phyloP scores from a whole-genome alignment of 2,797 vertebrate species.

The Streptopelia turtur region DNA sequence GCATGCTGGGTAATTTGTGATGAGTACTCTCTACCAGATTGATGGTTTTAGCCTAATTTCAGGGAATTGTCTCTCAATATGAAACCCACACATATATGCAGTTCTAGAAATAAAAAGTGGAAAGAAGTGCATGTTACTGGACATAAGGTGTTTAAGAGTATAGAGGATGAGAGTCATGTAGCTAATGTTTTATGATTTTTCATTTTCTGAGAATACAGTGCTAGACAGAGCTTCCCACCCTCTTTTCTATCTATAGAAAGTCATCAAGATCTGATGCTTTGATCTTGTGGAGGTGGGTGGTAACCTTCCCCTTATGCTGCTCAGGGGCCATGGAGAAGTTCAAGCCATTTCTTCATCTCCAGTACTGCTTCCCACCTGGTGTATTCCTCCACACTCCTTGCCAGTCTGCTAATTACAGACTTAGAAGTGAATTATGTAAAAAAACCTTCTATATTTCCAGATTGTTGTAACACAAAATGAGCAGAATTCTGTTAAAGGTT shows the following conservation, averaged over 20 bases:
- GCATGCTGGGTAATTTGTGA: neutral
- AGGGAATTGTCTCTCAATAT: neutral
- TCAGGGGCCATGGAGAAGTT: neutral
- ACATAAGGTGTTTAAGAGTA: neutral
- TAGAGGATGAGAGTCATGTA: neutral
- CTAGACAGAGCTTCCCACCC: neutral
- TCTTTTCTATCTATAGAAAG: neutral
- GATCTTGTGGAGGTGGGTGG: neutral
- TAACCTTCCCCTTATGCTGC: neutral
- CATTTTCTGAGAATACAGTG: neutral
- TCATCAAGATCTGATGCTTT: neutral
- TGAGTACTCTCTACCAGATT: neutral
- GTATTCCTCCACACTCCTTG: neutral
- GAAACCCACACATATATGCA: neutral
- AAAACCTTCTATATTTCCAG: fast-evolving
- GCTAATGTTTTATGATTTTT: neutral
- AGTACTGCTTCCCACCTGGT: neutral
- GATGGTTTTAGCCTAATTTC: neutral
- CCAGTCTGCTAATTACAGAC: neutral
- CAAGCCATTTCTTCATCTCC: neutral
- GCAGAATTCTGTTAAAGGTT: neutral
- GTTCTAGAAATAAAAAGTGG: neutral
- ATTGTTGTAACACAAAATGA: neutral
- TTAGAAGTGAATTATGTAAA: neutral
- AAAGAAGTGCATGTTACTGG: neutral